Percentiles rank a stretch among this genome's conserved stretches.
phyloP scores from a whole-genome alignment of 2,888 invertebrate genomes.

The Merodon equestris region DNA sequence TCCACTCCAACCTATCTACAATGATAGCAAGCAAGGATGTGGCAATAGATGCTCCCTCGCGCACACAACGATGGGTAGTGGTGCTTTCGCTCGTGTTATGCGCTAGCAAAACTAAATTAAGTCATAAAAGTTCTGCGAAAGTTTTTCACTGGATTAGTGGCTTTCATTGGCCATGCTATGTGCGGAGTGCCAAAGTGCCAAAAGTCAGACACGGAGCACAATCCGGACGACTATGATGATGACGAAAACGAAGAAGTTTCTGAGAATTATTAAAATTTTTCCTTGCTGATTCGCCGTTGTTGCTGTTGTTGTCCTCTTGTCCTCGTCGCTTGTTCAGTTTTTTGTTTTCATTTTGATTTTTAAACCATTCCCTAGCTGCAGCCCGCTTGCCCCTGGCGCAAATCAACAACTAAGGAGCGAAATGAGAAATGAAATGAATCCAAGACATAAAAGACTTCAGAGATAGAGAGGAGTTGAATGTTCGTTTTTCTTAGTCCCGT shows the following conservation, averaged over 20 bases:
- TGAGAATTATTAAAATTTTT: constrained; percentile 64
- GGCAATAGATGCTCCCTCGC: too few relatives aligned
- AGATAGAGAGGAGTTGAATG: constrained; percentile 29
- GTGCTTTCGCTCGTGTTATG: constrained; percentile 31
- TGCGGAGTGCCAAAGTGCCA: constrained; percentile 19
- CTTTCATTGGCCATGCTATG: constrained; percentile 38
- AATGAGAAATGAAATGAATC: constrained; percentile 56
- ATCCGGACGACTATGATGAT: constrained; percentile 14
- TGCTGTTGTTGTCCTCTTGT: constrained; percentile 7
- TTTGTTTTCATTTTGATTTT: constrained; percentile 46
- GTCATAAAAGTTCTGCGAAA: constrained; percentile 65
- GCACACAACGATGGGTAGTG: constrained; percentile 2
- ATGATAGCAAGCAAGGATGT: too few relatives aligned
- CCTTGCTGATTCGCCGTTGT: constrained; percentile 9
- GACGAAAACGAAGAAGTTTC: constrained; percentile 44
- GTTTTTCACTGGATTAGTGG: constrained; percentile 66
- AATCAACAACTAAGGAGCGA: too few relatives aligned
- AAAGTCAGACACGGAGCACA: constrained; percentile 20
- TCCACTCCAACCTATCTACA: too few relatives aligned
- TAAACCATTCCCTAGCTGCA: constrained; percentile 43
- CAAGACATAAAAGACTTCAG: constrained; percentile 47
- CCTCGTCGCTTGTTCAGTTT: constrained; percentile 18
- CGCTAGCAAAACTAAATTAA: constrained; percentile 64
- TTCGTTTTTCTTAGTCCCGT: too few relatives aligned
- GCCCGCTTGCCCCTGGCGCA: constrained; percentile 10